Evolutionary conservation across 2,113 vertebrate genomes (phyloP).

Genomic region (Apaloderma vittatum): DNA sequence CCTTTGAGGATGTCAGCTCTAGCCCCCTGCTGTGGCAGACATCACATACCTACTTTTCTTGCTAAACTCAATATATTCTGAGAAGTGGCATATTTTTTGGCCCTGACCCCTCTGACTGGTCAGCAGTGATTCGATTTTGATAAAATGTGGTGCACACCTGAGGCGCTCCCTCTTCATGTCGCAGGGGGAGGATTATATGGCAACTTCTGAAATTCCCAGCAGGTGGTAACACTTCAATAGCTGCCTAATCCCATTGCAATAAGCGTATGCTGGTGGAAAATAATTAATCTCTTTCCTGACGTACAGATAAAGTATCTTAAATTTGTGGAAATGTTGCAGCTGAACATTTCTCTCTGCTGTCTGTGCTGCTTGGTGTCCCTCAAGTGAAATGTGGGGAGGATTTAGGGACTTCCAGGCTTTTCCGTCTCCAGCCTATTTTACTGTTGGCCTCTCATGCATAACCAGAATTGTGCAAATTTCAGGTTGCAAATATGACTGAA

Average conservation of each 20-base stretch:
- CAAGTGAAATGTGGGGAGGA: not conserved
- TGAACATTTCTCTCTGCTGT: not conserved
- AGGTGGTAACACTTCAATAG: constrained; percentile 53
- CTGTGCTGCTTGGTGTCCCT: not conserved
- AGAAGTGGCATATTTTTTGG: not conserved
- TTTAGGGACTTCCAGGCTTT: not conserved
- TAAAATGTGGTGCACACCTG: not conserved
- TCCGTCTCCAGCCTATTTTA: not conserved
- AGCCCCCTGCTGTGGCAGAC: constrained; percentile 48
- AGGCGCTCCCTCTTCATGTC: not conserved
- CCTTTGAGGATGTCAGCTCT: constrained; percentile 59
- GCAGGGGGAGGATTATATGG: not conserved
- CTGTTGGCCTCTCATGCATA: not conserved
- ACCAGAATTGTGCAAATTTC: not conserved
- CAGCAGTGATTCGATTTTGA: constrained; percentile 27
- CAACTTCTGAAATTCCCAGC: constrained; percentile 50
- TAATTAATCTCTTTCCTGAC: constrained; percentile 43
- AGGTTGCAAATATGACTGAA: not conserved
- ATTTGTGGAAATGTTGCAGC: not conserved
- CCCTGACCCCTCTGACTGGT: not conserved
- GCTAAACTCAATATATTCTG: not conserved
- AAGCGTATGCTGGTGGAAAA: not conserved
- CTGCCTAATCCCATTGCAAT: constrained; percentile 43
- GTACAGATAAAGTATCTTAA: not conserved
- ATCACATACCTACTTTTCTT: not conserved